These are phyloP conservation scores for Glyptemys insculpta DNA, from an alignment of 2,797 vertebrate genomes.

Conservation along the genomic window DNA sequence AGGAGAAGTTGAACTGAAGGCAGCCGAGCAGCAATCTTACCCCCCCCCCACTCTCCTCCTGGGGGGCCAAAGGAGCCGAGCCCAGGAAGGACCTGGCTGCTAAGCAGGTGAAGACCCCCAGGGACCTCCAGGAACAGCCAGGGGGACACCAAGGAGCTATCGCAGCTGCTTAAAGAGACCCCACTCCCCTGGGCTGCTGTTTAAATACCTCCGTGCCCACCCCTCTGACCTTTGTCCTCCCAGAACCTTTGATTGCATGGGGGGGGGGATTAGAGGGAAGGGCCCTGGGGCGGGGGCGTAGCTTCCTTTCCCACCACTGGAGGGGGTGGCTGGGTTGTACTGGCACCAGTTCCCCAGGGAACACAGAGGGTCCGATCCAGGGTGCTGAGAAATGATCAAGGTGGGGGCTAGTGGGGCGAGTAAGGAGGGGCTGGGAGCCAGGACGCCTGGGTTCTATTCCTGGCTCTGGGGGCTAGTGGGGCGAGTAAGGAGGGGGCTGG, in stretches of 20 bases:
- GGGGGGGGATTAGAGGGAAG: no score
- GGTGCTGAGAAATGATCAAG: background rate
- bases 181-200: background rate
- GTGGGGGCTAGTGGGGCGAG: no score
- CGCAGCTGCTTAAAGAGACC: background rate
- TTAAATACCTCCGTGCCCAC: background rate
- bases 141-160: no score
- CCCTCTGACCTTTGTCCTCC: background rate
- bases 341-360: background rate
- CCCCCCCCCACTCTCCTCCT: no score
- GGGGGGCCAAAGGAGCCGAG: background rate
- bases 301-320: background rate
- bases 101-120: no score
- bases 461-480: no score
- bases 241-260: background rate
- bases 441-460: no score
- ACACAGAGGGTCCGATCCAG: background rate
- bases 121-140: background rate
- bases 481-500: no score
- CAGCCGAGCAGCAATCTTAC: background rate
- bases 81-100: no score
- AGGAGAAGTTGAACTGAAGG: background rate
- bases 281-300: background rate
- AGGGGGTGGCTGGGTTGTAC: background rate
- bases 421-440: no score